A percentile compares a stretch with the other conserved stretches of the same genome.
These are phyloP conservation scores for Hyposmocoma kahamanoa DNA, from an alignment of 1,140 invertebrate genomes.

Conservation along the genomic window DNA sequence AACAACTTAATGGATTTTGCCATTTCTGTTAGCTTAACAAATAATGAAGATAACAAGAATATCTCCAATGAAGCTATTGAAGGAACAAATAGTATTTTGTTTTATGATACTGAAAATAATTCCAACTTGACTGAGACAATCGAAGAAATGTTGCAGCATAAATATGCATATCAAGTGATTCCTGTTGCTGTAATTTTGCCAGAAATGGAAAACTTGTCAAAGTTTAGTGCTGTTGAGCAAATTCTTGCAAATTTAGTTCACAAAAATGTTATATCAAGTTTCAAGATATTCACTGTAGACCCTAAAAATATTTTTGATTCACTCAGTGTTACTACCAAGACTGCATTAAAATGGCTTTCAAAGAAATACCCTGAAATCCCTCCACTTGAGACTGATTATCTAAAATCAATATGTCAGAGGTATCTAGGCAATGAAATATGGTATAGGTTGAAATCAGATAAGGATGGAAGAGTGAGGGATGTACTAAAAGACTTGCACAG, in stretches of 20 bases:
- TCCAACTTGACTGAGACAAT: slow-evolving; percentile 45
- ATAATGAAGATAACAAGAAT: slow-evolving; percentile 26
- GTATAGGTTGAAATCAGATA: slow-evolving; percentile 72
- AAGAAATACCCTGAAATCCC: slow-evolving; percentile 72
- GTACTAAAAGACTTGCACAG: slow-evolving; percentile 75
- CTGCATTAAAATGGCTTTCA: slow-evolving; percentile 75
- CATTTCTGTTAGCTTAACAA: slow-evolving; percentile 50
- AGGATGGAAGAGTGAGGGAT: slow-evolving; percentile 62
- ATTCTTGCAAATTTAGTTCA: slow-evolving; percentile 31
- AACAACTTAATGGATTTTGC: slow-evolving; percentile 65
- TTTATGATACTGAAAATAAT: slow-evolving; percentile 49
- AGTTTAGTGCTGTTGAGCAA: slow-evolving; percentile 26
- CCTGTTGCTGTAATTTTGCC: slow-evolving; percentile 53
- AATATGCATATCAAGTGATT: slow-evolving; percentile 52
- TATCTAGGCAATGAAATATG: slow-evolving; percentile 80
- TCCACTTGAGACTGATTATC: slow-evolving; percentile 75
- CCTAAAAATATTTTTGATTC: slow-evolving; percentile 37
- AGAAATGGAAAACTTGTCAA: slow-evolving; percentile 17
- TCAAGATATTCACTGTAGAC: slow-evolving; percentile 47
- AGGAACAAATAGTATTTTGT: slow-evolving; percentile 57
- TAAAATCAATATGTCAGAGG: slow-evolving; percentile 73
- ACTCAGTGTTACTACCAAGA: slow-evolving; percentile 58
- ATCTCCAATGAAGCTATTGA: slow-evolving; percentile 51
- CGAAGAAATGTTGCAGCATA: slow-evolving; percentile 59
- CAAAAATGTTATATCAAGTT: slow-evolving; percentile 47